Evolutionary conservation across 2,113 vertebrate species (phyloP).

Genomic region (Orthonyx spaldingii): DNA sequence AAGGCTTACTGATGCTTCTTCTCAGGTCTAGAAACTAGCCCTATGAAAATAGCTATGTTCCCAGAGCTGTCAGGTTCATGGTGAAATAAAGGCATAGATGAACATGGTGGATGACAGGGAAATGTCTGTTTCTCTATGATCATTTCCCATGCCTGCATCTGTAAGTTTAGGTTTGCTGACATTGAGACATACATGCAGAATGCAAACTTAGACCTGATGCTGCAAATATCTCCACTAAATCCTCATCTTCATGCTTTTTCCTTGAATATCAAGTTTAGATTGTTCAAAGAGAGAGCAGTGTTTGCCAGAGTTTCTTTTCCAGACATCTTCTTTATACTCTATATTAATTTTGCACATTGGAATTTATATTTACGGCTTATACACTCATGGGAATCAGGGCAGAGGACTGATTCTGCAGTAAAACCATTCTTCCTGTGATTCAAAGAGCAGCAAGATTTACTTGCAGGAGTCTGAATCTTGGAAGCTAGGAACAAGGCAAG

Average conservation of each 20-base stretch:
- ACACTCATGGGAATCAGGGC: neutral
- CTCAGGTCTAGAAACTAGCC: neutral
- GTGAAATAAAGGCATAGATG: neutral
- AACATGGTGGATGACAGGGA: neutral
- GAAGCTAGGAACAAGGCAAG: neutral
- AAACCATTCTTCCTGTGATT: neutral
- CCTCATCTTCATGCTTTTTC: neutral
- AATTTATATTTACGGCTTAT: neutral
- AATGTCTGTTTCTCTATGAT: neutral
- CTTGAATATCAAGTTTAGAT: neutral
- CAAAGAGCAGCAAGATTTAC: neutral
- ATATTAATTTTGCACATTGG: neutral
- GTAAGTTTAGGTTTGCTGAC: neutral
- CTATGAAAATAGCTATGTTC: neutral
- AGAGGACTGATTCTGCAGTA: neutral
- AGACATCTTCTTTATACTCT: neutral
- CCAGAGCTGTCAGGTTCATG: neutral
- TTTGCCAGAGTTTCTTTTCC: neutral
- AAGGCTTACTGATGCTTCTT: neutral
- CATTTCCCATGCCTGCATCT: neutral
- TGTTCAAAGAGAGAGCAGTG: neutral
- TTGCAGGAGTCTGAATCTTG: neutral
- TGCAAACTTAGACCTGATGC: neutral
- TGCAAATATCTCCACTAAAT: neutral
- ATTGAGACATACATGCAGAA: neutral